Conservation (phyloP, 2,888 invertebrate species). For the Sesamia inferens region DNA sequence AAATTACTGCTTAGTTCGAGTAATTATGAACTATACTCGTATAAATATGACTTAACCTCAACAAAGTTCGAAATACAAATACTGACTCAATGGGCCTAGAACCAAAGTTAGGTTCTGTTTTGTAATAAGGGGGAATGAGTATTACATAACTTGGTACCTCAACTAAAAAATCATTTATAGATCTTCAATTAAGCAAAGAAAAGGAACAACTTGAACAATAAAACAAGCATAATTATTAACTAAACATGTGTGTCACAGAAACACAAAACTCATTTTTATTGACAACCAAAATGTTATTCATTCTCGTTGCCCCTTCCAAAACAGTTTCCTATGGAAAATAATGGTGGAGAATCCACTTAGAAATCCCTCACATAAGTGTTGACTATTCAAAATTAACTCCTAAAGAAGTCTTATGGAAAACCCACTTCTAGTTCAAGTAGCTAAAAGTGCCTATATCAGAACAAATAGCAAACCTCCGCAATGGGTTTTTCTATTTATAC, state of each 20-base stretch:
- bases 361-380: neutral
- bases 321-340: neutral
- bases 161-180: neutral
- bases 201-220: neutral
- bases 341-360: neutral
- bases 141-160: neutral
- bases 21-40: no score
- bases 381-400: neutral
- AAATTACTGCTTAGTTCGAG: no score
- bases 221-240: neutral
- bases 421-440: conserved; percentile 13
- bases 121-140: no score
- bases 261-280: neutral
- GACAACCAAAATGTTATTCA: neutral
- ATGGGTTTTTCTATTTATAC: conserved; percentile 14
- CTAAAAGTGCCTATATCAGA: neutral
- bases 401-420: conserved; percentile 1
- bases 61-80: no score
- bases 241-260: neutral
- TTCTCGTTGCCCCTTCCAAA: neutral
- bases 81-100: no score
- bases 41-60: no score
- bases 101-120: no score
- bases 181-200: neutral
- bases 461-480: neutral